phyloP scores from a whole-genome alignment of 1,140 invertebrate species.

The Drosophila saltans region DNA sequence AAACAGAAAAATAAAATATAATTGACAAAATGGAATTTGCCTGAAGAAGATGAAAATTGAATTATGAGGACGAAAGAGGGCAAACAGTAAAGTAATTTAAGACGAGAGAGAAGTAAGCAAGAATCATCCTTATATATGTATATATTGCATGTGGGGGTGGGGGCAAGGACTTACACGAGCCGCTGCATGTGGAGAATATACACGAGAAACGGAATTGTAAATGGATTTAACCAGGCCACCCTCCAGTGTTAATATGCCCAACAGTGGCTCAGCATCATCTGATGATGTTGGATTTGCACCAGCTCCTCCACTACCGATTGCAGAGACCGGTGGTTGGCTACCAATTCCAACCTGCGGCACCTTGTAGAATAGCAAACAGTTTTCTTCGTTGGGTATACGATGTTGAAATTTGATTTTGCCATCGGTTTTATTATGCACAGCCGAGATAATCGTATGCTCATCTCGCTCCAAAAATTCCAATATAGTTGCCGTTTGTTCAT shows the following conservation, averaged over 20 bases:
- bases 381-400: slow-evolving; percentile 80
- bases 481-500: slow-evolving; percentile 75
- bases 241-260: slow-evolving; percentile 83
- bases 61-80: slow-evolving; percentile 72
- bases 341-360: slow-evolving; percentile 72
- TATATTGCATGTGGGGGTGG: too few species aligned
- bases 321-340: not conserved
- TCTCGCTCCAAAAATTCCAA: slow-evolving; percentile 82
- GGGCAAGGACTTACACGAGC: slow-evolving; percentile 64
- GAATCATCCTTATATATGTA: slow-evolving; percentile 51
- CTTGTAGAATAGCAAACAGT: slow-evolving; percentile 83
- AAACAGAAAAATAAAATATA: slow-evolving; percentile 49
- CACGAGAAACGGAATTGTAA: slow-evolving; percentile 83
- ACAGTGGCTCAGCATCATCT: slow-evolving; percentile 51
- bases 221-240: slow-evolving; percentile 83
- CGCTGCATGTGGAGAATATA: slow-evolving; percentile 77
- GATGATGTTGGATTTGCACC: slow-evolving; percentile 8
- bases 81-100: slow-evolving; percentile 64
- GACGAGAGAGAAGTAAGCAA: slow-evolving; percentile 32
- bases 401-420: slow-evolving; percentile 82
- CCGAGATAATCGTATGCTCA: slow-evolving; percentile 80
- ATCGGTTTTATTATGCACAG: slow-evolving; percentile 76
- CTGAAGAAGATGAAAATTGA: slow-evolving; percentile 60
- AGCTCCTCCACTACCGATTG: not conserved
- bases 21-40: slow-evolving; percentile 73